Conservation (phyloP, 1,140 invertebrate genomes). For the Tribolium madens region DNA sequence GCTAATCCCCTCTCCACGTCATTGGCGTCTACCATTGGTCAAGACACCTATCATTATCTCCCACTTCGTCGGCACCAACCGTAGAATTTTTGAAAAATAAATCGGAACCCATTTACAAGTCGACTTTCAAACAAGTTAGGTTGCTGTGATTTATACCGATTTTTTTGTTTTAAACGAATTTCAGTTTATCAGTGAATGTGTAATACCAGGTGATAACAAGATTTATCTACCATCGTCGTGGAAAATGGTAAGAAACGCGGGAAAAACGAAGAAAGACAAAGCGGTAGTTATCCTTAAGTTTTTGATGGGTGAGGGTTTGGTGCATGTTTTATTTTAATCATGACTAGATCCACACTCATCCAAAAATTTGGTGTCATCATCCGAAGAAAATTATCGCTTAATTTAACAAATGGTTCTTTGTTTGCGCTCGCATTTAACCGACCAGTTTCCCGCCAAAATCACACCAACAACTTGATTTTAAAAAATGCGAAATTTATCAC, state of each 20-base stretch:
- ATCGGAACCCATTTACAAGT: conserved; percentile 37
- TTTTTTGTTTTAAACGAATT: neutral
- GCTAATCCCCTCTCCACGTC: conserved; percentile 14
- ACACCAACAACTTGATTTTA: neutral
- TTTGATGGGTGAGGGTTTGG: conserved; percentile 64
- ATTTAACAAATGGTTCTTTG: too few species aligned
- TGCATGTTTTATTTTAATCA: conserved; percentile 61
- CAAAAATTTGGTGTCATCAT: conserved; percentile 56
- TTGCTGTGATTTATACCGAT: conserved; percentile 4
- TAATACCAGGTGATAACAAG: neutral
- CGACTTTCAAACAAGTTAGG: neutral
- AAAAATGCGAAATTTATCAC: too few species aligned
- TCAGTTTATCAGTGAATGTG: neutral
- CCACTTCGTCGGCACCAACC: conserved; percentile 8
- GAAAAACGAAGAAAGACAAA: neutral
- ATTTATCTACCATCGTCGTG: too few species aligned
- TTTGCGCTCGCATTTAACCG: too few species aligned
- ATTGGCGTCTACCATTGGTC: neutral
- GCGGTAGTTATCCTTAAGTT: conserved; percentile 49
- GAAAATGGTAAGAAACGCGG: too few species aligned
- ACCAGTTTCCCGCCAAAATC: neutral
- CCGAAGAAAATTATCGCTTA: conserved; percentile 10
- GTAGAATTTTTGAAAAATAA: conserved; percentile 55
- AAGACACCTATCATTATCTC: conserved; percentile 35
- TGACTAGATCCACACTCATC: conserved; percentile 66